Conservation (phyloP, 2,113 vertebrate species). For the Sardina pilchardus region DNA sequence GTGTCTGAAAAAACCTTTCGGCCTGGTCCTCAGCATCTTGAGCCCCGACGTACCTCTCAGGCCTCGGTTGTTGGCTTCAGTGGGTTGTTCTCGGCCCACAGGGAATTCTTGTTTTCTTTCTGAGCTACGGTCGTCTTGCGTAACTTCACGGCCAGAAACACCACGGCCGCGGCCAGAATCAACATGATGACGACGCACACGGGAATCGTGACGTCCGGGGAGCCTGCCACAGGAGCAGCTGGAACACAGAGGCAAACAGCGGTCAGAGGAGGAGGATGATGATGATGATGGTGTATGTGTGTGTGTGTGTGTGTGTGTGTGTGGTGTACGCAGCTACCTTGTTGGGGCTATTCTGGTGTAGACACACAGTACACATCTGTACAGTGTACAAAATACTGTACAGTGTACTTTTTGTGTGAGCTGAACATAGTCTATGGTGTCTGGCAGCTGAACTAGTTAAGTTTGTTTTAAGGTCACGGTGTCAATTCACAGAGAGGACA, state of each 20-base stretch:
- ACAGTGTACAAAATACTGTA: too few species aligned
- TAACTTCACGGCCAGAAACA: constrained; percentile 43
- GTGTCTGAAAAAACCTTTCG: too few species aligned
- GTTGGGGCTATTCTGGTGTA: too few species aligned
- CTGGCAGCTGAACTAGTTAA: too few species aligned
- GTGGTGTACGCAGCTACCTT: too few species aligned
- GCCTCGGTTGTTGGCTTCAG: constrained; percentile 35
- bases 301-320: not conserved
- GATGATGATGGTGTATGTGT: too few species aligned
- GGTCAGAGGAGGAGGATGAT: too few species aligned
- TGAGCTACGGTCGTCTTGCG: constrained; percentile 29
- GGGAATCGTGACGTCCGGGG: not conserved
- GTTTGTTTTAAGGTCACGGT: too few species aligned
- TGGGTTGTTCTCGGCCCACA: constrained; percentile 62
- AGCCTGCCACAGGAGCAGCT: not conserved
- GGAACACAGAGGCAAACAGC: constrained; percentile 12
- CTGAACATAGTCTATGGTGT: too few species aligned
- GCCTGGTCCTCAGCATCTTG: not conserved
- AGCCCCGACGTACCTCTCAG: constrained; percentile 9
- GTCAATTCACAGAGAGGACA: too few species aligned
- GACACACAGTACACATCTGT: too few species aligned
- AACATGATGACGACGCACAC: constrained; percentile 21
- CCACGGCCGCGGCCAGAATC: constrained; percentile 45
- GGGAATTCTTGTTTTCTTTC: constrained; percentile 35
- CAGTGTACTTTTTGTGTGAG: too few species aligned